phyloP scores from a whole-genome alignment of 1,140 invertebrate genomes.

The Stegodyphus dumicola region DNA sequence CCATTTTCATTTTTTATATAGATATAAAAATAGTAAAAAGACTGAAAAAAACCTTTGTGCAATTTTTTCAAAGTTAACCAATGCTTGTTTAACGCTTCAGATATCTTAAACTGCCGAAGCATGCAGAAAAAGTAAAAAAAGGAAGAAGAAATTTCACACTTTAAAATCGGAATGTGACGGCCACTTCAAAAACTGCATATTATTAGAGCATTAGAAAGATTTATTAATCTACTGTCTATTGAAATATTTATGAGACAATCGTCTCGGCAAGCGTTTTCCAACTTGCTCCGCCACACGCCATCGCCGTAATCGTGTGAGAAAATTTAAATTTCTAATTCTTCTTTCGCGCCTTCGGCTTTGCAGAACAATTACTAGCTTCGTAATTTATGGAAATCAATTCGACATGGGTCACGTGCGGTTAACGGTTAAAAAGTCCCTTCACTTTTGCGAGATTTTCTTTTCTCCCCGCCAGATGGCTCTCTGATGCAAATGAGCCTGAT shows the following conservation, averaged over 20 bases:
- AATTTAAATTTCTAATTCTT: slow-evolving; percentile 58
- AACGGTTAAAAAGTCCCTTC: slow-evolving; percentile 33
- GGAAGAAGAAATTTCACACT: background rate
- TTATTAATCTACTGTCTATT: slow-evolving; percentile 47
- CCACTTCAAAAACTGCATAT: background rate
- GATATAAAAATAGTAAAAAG: too few relatives aligned
- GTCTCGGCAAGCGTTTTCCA: background rate
- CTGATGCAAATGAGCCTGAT: slow-evolving; percentile 38
- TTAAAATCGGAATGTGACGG: background rate
- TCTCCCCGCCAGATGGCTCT: slow-evolving; percentile 42
- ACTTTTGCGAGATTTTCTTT: slow-evolving; percentile 26
- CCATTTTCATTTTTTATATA: too few relatives aligned
- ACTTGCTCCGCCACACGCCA: background rate
- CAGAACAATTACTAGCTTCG: slow-evolving; percentile 47
- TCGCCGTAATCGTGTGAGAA: slow-evolving; percentile 33
- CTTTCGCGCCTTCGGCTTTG: slow-evolving; percentile 18
- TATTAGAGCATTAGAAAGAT: slow-evolving; percentile 40
- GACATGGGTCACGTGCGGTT: slow-evolving; percentile 38
- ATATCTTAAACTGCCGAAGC: too few relatives aligned
- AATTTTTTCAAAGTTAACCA: too few relatives aligned
- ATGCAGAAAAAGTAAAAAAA: background rate
- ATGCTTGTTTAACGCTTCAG: too few relatives aligned
- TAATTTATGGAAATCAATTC: slow-evolving; percentile 61
- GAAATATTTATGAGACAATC: slow-evolving; percentile 54
- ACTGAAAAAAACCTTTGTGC: too few relatives aligned